Evolutionary conservation across 2,797 vertebrate genomes (phyloP), one percentile per base, ranked within the genome.

Genomic region (Falco cherrug): DNA sequence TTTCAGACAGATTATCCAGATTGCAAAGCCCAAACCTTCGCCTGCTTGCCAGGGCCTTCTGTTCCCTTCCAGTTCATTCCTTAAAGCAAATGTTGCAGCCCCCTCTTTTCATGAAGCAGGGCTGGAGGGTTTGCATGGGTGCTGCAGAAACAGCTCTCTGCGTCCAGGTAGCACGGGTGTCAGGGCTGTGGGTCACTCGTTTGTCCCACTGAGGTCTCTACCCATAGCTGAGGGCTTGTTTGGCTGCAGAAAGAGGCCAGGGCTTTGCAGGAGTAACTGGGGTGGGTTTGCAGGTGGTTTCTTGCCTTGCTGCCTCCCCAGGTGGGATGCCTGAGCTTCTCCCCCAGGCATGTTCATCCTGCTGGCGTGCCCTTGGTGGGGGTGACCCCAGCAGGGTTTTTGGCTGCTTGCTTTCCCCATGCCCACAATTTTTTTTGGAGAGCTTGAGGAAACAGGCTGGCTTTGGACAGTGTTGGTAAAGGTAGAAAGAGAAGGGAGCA

Each of bases 1-100:
- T 95, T 98, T 97, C 97, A 94, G 94, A 93, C 64, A 73, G 93
- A 96, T 98, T 94, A 95, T 94, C 93, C 95, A 89, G 86, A 97
- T 95, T 97, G 96, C 80, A 69, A 47, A 92, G 56, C 65, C 79
- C 71, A 86, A 89, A 84, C 71, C 39, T 89, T 95, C 1, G n/a
- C 83, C 61, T 71, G 51, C 17, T 85, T 97, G 92, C 90, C 84
- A 94, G 87, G 41, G 37, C 90, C 74, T 95, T 89, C 91, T 96
- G 76, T 93, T 97, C 78, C 63, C 22, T 50, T 78, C 74, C 56
- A 90, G 54, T 64, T 90, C 39, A 28, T 89, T 85, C 80, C 95
- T 86, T 64, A 59, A 77, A 93, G 37, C 13, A 11, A 22, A 3
- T 13, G 51, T 15, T 5, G 3, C 50, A 54, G 16, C 43, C 33